Base-by-base conservation (phyloP, 30 jellyfish, hydroid and myxozoan species). In the Haliclystus octoradiatus region DNA sequence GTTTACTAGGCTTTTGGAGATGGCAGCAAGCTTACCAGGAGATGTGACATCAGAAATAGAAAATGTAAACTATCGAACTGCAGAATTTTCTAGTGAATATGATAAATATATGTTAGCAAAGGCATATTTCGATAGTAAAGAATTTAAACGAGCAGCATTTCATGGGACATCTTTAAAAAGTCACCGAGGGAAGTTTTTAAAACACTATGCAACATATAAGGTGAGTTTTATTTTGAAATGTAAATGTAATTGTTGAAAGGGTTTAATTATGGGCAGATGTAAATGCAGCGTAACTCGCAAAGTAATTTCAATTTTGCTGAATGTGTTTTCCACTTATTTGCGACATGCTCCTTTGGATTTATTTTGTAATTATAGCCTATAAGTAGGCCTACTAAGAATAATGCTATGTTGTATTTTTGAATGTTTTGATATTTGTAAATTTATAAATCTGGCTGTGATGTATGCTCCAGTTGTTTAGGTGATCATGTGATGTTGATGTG, bases 141-240 rank as follows among this genome's bases (percentile, higher is more conserved):
- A 88, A 49, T 88, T 31, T 66, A 75, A 84, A 26, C 71, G 97
- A 35, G 97, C 97, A 49, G 77, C 95, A 15, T 29, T 62, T 76
- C 72, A 52, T 27, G 53, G 76, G 12, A 65, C 67, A 28, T 71
- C 49, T 15, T 81, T 93, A 50, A 74, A 69, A 70, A 88, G 97
- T 62, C 51, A 73, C 34, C 73, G 52, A 71, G 88, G 80, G 28
- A 34, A 52, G 26, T 88, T 88, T 66, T 75, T 88, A 13, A 74
- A 88, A 50, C 62, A 66, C 26, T 88, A 88, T 49, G 74, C 94
- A 28, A 13, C 65, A 60, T 88, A 88, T 47, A 66, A 80, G 94
- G 97, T 88, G 73, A 32, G 91, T 46, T 40, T 47, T 49, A 26
- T 12, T 13, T 47, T 49, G 46, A 34, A 25, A 26, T 26, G 4